Evolutionary conservation across 2,113 vertebrate species (phyloP).

Genomic region (Oplegnathus fasciatus): DNA sequence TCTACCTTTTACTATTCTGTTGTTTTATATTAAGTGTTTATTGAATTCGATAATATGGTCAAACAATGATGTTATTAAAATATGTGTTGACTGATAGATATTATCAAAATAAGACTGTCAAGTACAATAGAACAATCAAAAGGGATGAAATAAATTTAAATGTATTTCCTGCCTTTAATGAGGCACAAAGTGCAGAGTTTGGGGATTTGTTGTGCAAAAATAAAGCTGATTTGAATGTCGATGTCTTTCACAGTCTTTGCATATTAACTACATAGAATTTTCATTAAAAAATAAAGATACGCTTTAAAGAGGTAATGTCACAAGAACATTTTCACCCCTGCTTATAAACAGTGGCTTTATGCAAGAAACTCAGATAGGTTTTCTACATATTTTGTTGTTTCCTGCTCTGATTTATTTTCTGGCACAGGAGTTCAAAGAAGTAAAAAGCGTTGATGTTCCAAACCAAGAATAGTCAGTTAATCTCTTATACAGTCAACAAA

Average conservation of each 20-base stretch:
- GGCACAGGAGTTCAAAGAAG: not conserved
- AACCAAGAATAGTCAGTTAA: not conserved
- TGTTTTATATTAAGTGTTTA: slow-evolving; percentile 48
- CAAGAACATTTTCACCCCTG: not conserved
- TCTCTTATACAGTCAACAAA: not conserved
- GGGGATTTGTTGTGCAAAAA: slow-evolving; percentile 44
- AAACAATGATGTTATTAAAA: slow-evolving; percentile 17
- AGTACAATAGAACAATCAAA: slow-evolving; percentile 30
- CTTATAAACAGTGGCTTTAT: not conserved
- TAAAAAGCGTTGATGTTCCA: not conserved
- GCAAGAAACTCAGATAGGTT: not conserved
- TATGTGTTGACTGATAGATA: slow-evolving; percentile 35
- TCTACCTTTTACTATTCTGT: slow-evolving; percentile 31
- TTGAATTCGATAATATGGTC: slow-evolving; percentile 22
- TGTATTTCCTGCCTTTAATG: slow-evolving; percentile 38
- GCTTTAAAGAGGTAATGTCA: not conserved
- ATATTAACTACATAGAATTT: not conserved
- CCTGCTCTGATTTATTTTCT: not conserved
- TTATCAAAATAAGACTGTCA: slow-evolving; percentile 21
- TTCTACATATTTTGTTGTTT: not conserved
- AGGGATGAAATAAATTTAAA: slow-evolving; percentile 22
- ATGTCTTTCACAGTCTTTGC: not conserved
- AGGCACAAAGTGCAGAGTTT: not conserved
- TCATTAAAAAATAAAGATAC: not conserved
- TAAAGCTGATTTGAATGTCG: slow-evolving; percentile 47